These are phyloP conservation scores for Cydia amplana DNA, from an alignment of 1,140 invertebrate genomes.

Conservation along the genomic window DNA sequence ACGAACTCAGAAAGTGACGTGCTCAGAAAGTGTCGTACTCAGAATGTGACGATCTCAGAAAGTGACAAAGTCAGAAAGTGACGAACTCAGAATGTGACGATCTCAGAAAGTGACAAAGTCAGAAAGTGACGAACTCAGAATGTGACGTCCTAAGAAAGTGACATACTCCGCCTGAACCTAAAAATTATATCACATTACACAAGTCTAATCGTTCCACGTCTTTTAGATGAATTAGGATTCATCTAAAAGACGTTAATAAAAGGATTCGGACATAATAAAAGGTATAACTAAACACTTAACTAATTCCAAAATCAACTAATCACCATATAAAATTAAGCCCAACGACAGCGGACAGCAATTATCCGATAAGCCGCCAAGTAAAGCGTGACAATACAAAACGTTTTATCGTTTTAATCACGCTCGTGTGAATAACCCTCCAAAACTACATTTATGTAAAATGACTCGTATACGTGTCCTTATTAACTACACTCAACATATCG, in stretches of 20 bases:
- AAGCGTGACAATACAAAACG: slow-evolving; percentile 32
- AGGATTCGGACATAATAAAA: background rate
- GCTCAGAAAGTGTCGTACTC: no score
- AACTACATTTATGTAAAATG: background rate
- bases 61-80: no score
- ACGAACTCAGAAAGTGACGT: no score
- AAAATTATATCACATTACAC: no score
- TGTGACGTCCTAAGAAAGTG: no score
- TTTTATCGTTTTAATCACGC: slow-evolving; percentile 61
- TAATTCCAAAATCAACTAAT: slow-evolving; percentile 5
- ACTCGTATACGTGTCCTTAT: background rate
- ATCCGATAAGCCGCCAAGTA: slow-evolving; percentile 14
- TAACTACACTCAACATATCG: background rate
- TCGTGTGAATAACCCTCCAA: slow-evolving; percentile 50
- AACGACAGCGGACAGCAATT: background rate
- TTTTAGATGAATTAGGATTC: background rate
- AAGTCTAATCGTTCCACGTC: background rate
- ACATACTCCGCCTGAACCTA: no score
- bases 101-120: no score
- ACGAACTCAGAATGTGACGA: no score
- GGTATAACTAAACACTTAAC: background rate
- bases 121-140: no score
- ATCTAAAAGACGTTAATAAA: no score
- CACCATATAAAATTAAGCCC: slow-evolving; percentile 9
- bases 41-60: no score